Evolutionary conservation across 2,888 invertebrate species (phyloP).

Genomic region (Sesia apiformis): DNA sequence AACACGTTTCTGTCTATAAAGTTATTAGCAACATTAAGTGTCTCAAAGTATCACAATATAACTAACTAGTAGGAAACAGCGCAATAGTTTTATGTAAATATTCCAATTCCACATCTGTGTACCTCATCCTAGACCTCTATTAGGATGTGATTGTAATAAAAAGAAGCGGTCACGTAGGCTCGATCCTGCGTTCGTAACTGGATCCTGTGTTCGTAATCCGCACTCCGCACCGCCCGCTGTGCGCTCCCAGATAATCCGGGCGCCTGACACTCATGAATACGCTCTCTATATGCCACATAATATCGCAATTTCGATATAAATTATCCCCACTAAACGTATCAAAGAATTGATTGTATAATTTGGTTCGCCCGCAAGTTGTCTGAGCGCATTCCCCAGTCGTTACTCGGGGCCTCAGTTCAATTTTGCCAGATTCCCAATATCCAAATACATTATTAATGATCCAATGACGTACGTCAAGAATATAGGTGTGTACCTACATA

Average conservation of each 20-base stretch:
- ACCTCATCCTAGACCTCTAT: too few species aligned
- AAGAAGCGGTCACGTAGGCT: conserved; percentile 32
- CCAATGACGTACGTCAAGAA: conserved; percentile 19
- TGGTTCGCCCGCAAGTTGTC: too few species aligned
- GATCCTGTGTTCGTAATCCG: conserved; percentile 19
- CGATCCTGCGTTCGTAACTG: conserved; percentile 10
- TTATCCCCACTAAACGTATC: not conserved
- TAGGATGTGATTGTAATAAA: conserved; percentile 13
- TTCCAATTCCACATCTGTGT: too few species aligned
- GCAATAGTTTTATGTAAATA: too few species aligned
- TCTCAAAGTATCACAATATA: too few species aligned
- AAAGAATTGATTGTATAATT: too few species aligned
- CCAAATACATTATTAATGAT: not conserved
- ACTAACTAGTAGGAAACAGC: too few species aligned
- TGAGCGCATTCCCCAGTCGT: too few species aligned
- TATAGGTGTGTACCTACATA: conserved; percentile 12
- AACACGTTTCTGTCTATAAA: too few species aligned
- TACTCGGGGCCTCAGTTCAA: too few species aligned
- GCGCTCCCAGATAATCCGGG: conserved; percentile 14
- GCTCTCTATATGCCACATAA: not conserved
- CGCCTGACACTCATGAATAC: not conserved
- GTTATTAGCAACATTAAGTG: too few species aligned
- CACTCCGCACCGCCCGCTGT: conserved; percentile 8
- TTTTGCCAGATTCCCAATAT: too few species aligned
- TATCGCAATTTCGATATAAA: not conserved